Base-by-base conservation (phyloP, 1,140 invertebrate species). In the Hycleus cichorii region DNA sequence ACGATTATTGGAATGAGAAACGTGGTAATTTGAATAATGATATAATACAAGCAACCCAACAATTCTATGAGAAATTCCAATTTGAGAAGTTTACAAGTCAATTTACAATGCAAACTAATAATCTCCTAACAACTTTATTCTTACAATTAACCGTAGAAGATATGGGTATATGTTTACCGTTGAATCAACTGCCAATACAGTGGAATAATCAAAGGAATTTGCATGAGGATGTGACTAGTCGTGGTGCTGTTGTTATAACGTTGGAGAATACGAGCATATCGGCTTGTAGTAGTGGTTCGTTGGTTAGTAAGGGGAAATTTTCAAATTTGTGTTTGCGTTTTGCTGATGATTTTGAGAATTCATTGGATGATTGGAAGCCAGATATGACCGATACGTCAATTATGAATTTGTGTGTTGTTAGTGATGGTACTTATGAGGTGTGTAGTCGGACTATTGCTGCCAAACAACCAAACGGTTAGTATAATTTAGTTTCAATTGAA, bases 1-100 rank as follows among this genome's bases (percentile, higher is more conserved):
- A 98, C 69, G 95, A 98, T 71, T 98, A 97, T 76, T 98, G 95
- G 95, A 95, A 93, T 63, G 95, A 97, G 71, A 95, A 97, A 74
- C 76, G 94, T 18, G 84, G 89, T 0, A 91, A 87, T 70, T 76
- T 95, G 2, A 94, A 91, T 67, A 90, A 88, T 62, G 89, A 95
- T 72, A 89, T 93, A 24, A 74, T 91, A 8, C 85, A 85, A 47
- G 88, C 92, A 6, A 90, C 89, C 8, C 87, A 90, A 64, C 88
- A 90, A 69, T 81, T 84, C 2, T 81, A 85, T 63, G 83, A 90
- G 67, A 87, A 86, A 69, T 83, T 90, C 27, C 85, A 86, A 9
- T 84, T 87, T 60, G 88, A 88, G 0, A 89, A 91, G 71, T 76
- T 89, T 56, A 85, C 86, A 2, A 88, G 79, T 59, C 84, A 87